phyloP scores from a whole-genome alignment of 2,113 vertebrate species.

The Phainopepla nitens region DNA sequence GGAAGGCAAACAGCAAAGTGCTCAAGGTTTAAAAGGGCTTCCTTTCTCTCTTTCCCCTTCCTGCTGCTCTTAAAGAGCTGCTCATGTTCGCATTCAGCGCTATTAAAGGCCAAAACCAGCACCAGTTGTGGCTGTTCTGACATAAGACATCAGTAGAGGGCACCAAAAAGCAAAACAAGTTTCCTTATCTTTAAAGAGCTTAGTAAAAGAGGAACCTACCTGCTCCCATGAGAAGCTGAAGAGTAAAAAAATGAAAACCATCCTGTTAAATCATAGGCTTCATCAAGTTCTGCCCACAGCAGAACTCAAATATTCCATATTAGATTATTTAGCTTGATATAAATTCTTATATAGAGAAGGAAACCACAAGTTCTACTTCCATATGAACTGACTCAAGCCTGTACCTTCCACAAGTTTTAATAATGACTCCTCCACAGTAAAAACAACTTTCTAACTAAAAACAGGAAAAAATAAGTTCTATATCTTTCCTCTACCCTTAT shows the following conservation, averaged over 20 bases:
- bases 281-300: neutral
- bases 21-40: neutral
- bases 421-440: neutral
- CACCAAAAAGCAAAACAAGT: neutral
- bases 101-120: neutral
- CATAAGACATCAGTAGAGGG: neutral
- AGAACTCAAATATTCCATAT: fast-evolving
- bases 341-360: neutral
- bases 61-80: neutral
- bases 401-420: neutral
- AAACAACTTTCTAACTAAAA: neutral
- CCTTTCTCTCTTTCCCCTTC: neutral
- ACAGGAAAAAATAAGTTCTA: neutral
- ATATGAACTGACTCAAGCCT: neutral
- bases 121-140: neutral
- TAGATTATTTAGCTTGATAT: neutral
- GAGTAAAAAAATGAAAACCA: neutral
- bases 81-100: neutral
- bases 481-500: neutral
- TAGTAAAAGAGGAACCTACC: neutral
- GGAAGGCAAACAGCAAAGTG: neutral
- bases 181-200: neutral
- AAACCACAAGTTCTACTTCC: neutral
- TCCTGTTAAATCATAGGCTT: neutral
- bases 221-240: fast-evolving